Evolutionary conservation across 2,113 vertebrate genomes (phyloP).

Genomic region (Falcunculus frontatus): DNA sequence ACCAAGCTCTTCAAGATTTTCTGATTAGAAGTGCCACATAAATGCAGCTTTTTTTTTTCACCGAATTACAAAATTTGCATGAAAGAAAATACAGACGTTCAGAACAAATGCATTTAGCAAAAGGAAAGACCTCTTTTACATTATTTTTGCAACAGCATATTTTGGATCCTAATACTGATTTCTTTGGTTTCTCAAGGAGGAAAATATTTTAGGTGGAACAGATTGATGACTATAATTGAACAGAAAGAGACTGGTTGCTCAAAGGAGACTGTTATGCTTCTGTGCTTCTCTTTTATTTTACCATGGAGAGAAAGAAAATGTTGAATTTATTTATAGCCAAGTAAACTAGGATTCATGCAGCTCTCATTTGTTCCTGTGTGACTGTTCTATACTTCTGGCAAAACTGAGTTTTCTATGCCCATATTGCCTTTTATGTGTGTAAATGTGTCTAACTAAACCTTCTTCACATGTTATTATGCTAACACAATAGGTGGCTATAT

Average conservation of each 20-base stretch:
- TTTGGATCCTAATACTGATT: conserved; percentile 35
- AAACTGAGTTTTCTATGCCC: conserved; percentile 30
- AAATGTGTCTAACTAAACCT: conserved; percentile 48
- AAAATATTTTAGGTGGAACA: conserved; percentile 65
- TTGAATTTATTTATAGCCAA: conserved; percentile 61
- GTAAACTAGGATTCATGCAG: conserved; percentile 63
- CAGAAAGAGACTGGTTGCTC: conserved; percentile 51
- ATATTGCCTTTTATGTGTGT: conserved; percentile 35
- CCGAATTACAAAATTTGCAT: background rate
- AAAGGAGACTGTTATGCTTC: conserved; percentile 42
- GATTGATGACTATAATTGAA: conserved; percentile 63
- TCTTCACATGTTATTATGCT: conserved; percentile 42
- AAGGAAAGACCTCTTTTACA: background rate
- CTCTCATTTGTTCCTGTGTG: conserved; percentile 54
- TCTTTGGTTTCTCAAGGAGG: conserved; percentile 24
- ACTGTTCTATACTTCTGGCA: conserved; percentile 40
- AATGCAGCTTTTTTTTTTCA: background rate
- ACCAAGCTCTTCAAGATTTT: background rate
- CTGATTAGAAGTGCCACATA: background rate
- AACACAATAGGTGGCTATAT: conserved; percentile 42
- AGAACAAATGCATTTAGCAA: background rate
- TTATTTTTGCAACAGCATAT: conserved; percentile 26
- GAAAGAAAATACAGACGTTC: background rate
- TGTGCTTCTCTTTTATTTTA: conserved; percentile 55
- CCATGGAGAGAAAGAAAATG: conserved; percentile 43